phyloP scores from a whole-genome alignment of 2,797 vertebrate species.

The Ctenochaetus hawaiiensis region DNA sequence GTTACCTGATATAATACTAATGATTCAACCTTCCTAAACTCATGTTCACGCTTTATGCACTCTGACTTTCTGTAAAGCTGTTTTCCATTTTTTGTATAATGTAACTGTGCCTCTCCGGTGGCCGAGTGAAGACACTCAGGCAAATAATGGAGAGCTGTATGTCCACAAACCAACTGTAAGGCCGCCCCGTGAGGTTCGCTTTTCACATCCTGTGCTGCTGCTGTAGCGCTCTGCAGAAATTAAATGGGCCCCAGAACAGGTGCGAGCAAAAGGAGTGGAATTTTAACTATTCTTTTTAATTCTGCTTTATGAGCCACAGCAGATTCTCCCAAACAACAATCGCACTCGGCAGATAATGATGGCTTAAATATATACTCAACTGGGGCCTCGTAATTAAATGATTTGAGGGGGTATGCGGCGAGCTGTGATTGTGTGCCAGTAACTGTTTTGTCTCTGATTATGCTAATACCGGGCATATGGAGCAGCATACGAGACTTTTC shows the following conservation, averaged over 20 bases:
- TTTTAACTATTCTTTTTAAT: conserved; percentile 58
- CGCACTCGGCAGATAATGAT: conserved; percentile 73
- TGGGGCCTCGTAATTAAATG: conserved; percentile 82
- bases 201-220: conserved; percentile 9
- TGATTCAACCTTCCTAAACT: conserved; percentile 1
- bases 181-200: neutral
- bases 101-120: neutral
- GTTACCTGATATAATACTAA: neutral
- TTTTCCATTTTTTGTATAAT: conserved; percentile 1
- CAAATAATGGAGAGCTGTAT: neutral
- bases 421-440: conserved; percentile 83
- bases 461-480: conserved; percentile 75
- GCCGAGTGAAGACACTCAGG: neutral
- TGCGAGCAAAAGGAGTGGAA: conserved; percentile 36
- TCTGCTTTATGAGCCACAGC: conserved; percentile 51
- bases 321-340: conserved; percentile 68
- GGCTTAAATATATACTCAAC: conserved; percentile 80
- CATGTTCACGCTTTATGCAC: neutral
- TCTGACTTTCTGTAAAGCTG: conserved; percentile 6
- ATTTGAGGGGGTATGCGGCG: conserved; percentile 78
- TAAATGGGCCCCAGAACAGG: conserved; percentile 25
- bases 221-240: conserved; percentile 8
- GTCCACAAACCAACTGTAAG: neutral
- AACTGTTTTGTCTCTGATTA: conserved; percentile 81
- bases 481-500: conserved; percentile 62